phyloP scores from a whole-genome alignment of 1,140 invertebrate genomes.

The Frieseomelitta varia region DNA sequence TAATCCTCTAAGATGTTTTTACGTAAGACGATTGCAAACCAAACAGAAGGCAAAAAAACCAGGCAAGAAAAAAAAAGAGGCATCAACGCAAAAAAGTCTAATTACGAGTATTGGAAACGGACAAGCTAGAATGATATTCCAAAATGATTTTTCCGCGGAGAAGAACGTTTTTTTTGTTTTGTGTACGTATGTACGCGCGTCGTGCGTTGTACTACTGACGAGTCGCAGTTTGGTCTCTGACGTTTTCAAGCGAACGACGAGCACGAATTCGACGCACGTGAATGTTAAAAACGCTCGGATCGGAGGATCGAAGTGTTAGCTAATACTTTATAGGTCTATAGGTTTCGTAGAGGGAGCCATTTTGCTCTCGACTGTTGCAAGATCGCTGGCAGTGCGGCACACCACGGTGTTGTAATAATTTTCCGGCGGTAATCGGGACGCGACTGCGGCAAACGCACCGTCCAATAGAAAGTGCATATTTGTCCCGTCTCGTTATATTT shows the following conservation, averaged over 20 bases:
- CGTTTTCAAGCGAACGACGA: not conserved
- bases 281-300: not conserved
- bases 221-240: constrained; percentile 1
- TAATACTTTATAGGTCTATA: not conserved
- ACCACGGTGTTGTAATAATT: constrained; percentile 60
- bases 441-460: constrained; percentile 48
- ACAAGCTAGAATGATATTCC: not conserved
- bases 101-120: no score
- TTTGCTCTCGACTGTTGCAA: constrained; percentile 62
- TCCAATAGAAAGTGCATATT: constrained; percentile 63
- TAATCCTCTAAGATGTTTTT: no score
- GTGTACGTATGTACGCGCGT: no score
- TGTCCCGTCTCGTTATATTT: constrained; percentile 50
- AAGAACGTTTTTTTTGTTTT: no score
- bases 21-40: no score
- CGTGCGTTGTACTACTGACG: no score
- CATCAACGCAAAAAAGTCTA: no score
- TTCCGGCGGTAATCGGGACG: constrained; percentile 62
- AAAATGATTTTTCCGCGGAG: no score
- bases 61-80: no score
- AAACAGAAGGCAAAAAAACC: no score
- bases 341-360: constrained; percentile 32
- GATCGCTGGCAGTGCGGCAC: constrained; percentile 43
- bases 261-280: not conserved
- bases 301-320: constrained; percentile 8